These are phyloP conservation scores for Lepidotrigona ventralis DNA, from an alignment of 1,140 invertebrate species.

Conservation along the genomic window DNA sequence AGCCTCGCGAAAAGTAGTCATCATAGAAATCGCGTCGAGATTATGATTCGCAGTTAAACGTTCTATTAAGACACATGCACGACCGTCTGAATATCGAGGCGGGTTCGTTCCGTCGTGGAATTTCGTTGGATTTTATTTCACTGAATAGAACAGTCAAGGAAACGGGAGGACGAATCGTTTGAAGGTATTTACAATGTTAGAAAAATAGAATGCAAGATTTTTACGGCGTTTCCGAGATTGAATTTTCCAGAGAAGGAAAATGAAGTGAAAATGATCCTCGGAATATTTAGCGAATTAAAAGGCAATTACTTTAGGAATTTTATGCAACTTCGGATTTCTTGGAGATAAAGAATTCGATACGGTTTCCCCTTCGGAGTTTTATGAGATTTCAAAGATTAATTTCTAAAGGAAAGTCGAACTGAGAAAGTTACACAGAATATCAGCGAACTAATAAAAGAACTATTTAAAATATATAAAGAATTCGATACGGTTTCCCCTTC, in stretches of 20 bases:
- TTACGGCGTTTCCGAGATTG: background rate
- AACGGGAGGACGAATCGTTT: no score
- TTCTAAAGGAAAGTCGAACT: background rate
- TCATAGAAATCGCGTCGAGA: background rate
- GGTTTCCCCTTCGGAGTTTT: no score
- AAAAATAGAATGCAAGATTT: background rate
- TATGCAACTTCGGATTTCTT: no score
- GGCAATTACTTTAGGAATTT: no score
- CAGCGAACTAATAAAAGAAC: no score
- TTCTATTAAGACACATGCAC: background rate
- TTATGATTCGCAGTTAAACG: background rate
- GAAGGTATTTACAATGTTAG: background rate
- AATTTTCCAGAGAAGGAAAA: background rate
- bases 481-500: no score
- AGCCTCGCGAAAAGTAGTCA: constrained; percentile 7
- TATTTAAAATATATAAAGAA: no score
- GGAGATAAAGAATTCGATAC: no score
- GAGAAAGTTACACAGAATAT: no score
- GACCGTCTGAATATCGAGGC: background rate
- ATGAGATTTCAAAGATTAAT: background rate
- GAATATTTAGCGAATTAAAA: no score
- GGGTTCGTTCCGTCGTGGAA: no score
- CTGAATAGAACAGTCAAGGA: background rate
- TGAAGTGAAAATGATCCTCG: no score
- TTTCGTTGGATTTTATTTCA: background rate